Conservation (phyloP, 2,113 vertebrate species). For the Dendrocopos noguchii region DNA sequence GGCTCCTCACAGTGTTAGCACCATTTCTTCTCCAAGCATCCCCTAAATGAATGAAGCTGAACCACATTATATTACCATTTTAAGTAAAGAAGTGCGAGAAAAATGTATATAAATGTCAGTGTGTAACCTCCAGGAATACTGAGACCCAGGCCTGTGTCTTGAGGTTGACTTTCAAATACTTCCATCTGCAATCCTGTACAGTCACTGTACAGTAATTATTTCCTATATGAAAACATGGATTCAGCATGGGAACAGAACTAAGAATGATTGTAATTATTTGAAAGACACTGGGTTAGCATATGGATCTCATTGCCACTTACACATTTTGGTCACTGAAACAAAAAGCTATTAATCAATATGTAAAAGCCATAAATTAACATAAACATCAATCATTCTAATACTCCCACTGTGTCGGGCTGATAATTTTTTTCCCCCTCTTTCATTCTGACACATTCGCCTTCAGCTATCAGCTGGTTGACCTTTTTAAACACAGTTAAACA, state of each 20-base stretch:
- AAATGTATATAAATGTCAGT: neutral
- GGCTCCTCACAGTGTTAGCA: neutral
- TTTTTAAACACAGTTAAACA: slow-evolving; percentile 48
- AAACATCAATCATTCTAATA: slow-evolving; percentile 79
- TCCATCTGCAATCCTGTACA: slow-evolving; percentile 34
- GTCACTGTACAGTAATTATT: slow-evolving; percentile 16
- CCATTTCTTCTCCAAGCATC: neutral
- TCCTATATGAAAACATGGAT: slow-evolving; percentile 46
- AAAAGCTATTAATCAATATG: slow-evolving; percentile 78
- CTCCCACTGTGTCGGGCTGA: slow-evolving; percentile 65
- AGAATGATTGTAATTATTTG: slow-evolving; percentile 59
- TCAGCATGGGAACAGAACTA: slow-evolving; percentile 61
- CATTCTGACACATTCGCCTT: slow-evolving; percentile 65
- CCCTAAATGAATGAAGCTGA: neutral
- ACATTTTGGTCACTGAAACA: slow-evolving; percentile 71
- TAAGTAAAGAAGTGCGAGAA: neutral
- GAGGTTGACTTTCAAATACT: slow-evolving; percentile 22
- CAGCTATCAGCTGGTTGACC: slow-evolving; percentile 72
- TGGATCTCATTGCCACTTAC: slow-evolving; percentile 78
- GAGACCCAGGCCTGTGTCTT: neutral
- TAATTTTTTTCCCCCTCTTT: slow-evolving; percentile 61
- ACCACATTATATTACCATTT: neutral
- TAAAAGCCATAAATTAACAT: slow-evolving; percentile 75
- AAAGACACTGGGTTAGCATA: slow-evolving; percentile 70
- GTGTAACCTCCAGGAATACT: neutral